These are phyloP conservation scores for Tetragonisca angustula DNA, from an alignment of 2,888 invertebrate genomes.

Conservation along the genomic window DNA sequence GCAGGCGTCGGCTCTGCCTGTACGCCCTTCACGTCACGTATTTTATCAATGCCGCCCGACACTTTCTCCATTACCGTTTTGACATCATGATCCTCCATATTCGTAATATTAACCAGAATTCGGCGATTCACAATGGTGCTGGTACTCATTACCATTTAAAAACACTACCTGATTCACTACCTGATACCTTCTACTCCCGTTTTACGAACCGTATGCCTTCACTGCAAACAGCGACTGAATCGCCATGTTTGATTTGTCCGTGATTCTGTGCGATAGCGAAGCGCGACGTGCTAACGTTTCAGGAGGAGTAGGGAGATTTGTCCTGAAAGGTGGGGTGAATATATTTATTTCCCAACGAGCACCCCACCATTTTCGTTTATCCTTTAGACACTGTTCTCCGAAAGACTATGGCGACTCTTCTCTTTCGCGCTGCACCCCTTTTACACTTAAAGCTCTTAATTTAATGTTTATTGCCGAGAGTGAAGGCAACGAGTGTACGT, in stretches of 20 bases:
- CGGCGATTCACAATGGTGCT: constrained; percentile 75
- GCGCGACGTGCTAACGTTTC: constrained; percentile 71
- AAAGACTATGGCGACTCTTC: constrained; percentile 23
- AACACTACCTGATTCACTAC: constrained; percentile 59
- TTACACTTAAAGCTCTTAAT: constrained; percentile 29
- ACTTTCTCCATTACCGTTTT: constrained; percentile 70
- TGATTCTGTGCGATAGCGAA: constrained; percentile 77
- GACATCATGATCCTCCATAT: constrained; percentile 75
- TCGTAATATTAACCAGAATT: constrained; percentile 75
- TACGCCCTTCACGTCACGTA: constrained; percentile 75
- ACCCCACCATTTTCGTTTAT: constrained; percentile 27
- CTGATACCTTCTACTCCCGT: constrained; percentile 59
- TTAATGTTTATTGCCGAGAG: constrained; percentile 36
- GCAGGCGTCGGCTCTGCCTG: constrained; percentile 83
- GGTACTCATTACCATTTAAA: constrained; percentile 85
- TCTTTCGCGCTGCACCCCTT: constrained; percentile 40
- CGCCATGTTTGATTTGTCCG: constrained; percentile 82
- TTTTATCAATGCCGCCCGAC: constrained; percentile 61
- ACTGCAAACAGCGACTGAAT: constrained; percentile 82
- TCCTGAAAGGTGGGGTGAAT: constrained; percentile 39
- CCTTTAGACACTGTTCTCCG: constrained; percentile 31
- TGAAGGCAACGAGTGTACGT: constrained; percentile 16
- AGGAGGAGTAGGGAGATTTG: constrained; percentile 23
- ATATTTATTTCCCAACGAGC: constrained; percentile 37
- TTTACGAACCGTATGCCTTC: constrained; percentile 75